Base-by-base conservation (phyloP, 2,113 vertebrate species). In the Leptocoma aspasia region DNA sequence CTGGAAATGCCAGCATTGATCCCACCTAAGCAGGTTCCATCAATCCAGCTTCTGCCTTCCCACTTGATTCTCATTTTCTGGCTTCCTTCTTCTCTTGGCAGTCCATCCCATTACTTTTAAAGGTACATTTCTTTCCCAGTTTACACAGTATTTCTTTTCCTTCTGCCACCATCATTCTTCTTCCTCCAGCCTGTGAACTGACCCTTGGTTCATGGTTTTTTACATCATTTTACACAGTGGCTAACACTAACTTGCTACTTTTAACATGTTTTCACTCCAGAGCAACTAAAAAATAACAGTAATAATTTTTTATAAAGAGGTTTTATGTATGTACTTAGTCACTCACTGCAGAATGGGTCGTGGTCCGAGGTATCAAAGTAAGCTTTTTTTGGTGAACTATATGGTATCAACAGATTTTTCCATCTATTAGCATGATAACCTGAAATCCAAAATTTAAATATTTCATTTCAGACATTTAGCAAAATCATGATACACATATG, bases 311-410 rank as follows among this genome's bases (percentile, higher is more conserved):
- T 68, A 69, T 37, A n/a, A 81, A 50, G 31, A 41, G 6, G 15
- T 54, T 35, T 45, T 52, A 71, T 37, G 9, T 21, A 42, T 50
- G 50, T 37, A 47, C 78, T 90, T 78, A 92, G 68, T 54, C 53
- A 97, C 98, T 99, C 82, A 99, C 99, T 98, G 91, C 97, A 98
- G 96, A 98, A 99, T 57, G 99, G 99, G 21, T 98, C 96, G 15
- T 97, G 37, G 10, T 95, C 91, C 0, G 97, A 98, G 78, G 99
- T 99, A 95, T 98, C 98, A 98, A 99, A 99, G 96, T 97, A 99
- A n/a, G 97, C 98, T 96, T 96, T 98, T 5, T 86, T 98, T 31
- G 92, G 80, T 84, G 93, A 95, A 39, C 41, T 66, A 23, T 80
- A 98, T 97, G 72, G 93, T 95, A 75, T 97, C 87, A 95, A 98